These are phyloP conservation scores for Epinephelus lanceolatus DNA, from an alignment of 2,113 vertebrate genomes.

Conservation along the genomic window DNA sequence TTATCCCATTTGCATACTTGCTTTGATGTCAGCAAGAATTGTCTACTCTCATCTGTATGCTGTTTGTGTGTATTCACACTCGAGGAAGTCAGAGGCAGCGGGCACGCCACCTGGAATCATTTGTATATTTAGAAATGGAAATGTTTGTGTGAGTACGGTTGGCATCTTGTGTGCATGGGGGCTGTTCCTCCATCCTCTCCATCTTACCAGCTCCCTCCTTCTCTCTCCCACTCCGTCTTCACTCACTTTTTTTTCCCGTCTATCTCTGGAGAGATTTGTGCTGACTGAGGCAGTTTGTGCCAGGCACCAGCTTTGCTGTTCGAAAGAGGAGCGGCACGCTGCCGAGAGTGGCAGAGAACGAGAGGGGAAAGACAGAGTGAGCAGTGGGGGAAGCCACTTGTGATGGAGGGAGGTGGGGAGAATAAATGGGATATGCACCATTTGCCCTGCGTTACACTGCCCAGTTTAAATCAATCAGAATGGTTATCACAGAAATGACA, in stretches of 20 bases:
- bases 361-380: constrained; percentile 24
- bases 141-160: constrained; percentile 28
- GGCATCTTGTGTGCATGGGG: constrained; percentile 27
- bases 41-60: constrained; percentile 51
- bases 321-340: constrained; percentile 50
- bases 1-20: constrained; percentile 53
- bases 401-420: background rate
- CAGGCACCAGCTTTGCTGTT: constrained; percentile 54
- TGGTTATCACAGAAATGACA: constrained; percentile 53
- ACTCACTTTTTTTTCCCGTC: constrained; percentile 61
- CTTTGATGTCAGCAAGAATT: constrained; percentile 62
- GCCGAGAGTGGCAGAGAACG: constrained; percentile 53
- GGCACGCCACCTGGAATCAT: constrained; percentile 50
- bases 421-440: constrained; percentile 65
- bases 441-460: constrained; percentile 63
- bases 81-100: constrained; percentile 18
- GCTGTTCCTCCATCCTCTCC: constrained; percentile 31
- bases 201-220: constrained; percentile 32
- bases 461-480: constrained; percentile 72
- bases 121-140: constrained; percentile 44
- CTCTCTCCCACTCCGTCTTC: constrained; percentile 44
- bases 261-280: constrained; percentile 77
- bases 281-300: constrained; percentile 84
- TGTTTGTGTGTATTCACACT: constrained; percentile 8
- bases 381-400: constrained; percentile 22